A percentile compares a stretch with the other conserved stretches of the same genome.
These are phyloP conservation scores for Chaetodon auriga DNA, from an alignment of 2,113 vertebrate species.

Conservation along the genomic window DNA sequence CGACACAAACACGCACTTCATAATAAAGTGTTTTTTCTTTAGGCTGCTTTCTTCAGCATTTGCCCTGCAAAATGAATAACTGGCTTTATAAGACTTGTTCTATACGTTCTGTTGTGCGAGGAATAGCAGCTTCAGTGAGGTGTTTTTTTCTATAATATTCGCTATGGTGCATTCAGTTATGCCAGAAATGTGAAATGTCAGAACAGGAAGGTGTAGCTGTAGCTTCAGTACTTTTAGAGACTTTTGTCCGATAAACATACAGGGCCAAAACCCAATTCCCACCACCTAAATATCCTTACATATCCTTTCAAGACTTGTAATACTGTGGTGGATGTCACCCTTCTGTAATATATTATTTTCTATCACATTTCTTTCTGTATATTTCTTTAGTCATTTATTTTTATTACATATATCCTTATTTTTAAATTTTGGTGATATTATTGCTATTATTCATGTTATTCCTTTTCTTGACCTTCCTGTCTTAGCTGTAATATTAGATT, in stretches of 20 bases:
- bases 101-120: background rate
- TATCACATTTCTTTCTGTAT: background rate
- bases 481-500: no score
- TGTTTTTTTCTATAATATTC: background rate
- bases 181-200: background rate
- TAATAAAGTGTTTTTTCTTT: background rate
- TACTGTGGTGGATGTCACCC: background rate
- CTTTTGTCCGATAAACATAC: no score
- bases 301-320: no score
- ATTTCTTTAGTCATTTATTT: no score
- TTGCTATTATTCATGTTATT: no score
- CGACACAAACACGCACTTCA: background rate
- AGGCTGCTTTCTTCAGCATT: background rate
- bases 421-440: no score
- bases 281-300: no score
- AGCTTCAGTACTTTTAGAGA: no score
- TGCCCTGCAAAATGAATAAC: background rate
- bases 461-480: no score
- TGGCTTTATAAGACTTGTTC: background rate
- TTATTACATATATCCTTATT: no score
- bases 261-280: no score
- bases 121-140: background rate
- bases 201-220: background rate
- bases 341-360: background rate
- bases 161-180: background rate